Base-by-base conservation (phyloP, 2,888 invertebrate genomes). In the Carcina quercana region DNA sequence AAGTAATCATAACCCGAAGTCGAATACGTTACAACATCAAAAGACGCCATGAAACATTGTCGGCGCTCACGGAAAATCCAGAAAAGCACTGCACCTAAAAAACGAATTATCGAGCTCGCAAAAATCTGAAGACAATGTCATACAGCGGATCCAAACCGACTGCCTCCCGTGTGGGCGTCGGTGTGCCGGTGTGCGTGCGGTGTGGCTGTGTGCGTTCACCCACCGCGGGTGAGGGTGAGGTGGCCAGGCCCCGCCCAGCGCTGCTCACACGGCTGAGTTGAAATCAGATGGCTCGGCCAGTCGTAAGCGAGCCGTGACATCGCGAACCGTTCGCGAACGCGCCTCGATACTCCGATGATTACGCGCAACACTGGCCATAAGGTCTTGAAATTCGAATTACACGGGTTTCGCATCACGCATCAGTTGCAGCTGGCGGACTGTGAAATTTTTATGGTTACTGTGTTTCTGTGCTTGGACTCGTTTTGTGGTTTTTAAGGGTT, bases 231-330 rank as follows among this genome's bases (percentile, higher is more conserved):
- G 53, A 55, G 65, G 64, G 66, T 59, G 65, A 59, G 54, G 56
- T 55, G 60, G 58, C 59, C 64, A 69, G 55, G 76, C 78, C 79
- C 56, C 74, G 75, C 73, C 79, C 82, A 38, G 50, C 53, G 66
- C 66, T 84, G 83, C 82, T 83, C 83, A 82, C 72, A 83, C 84
- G 84, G 83, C 75, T 84, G 76, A 84, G 59, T 84, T 80, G 80
- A 68, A 82, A 83, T 82, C 82, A 80, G 82, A 80, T 79, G 78
- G 79, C 72, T 74, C 66, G 78, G 78, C 74, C 83, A 83, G 83
- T 83, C 79, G 79, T 65, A 63, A 82, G 61, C 82, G 70, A 82
- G 84, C 83, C 83, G 80, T 82, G 74, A 65, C 71, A 74, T 72
- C 78, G 80, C 68, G 70, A 82, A 79, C 80, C 80, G 76, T 76